Evolutionary conservation across 2,113 vertebrate species (phyloP), one percentile per base, ranked within the genome.

Genomic region (Brienomyrus longianalis): DNA sequence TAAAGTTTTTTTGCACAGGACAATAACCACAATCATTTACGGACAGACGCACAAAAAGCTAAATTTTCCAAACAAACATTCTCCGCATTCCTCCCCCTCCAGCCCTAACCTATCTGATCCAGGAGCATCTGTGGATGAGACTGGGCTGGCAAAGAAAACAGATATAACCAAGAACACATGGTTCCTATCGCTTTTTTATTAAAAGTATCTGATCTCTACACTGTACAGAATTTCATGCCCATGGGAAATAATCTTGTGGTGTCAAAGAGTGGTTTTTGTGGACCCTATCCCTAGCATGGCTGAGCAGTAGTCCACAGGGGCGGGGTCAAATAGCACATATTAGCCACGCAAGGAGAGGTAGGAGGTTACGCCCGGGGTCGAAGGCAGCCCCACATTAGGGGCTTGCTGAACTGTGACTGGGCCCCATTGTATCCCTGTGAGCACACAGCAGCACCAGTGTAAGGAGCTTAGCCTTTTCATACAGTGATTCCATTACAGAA

Each of bases 111-210:
- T 54, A 50, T 87, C 66, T 48, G 21, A 59, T 87, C 85, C 10
- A 31, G 86, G 84, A 45, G 83, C 89, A 86, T 90, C 84, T 48
- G 52, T 31, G 13, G 50, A 62, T 85, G 35, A 62, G 52, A 39
- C n/a, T 39, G 43, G 23, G 21, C n/a, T 39, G 62, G 48, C 54
- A 47, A 48, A n/a, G 84, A 39, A 90, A 90, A 86, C n/a, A 62
- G 43, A 56, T 56, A n/a, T 52, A 87, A 90, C 84, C 23, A 45
- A 85, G 59, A 89, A 89, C 89, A 89, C 80, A 84, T 84, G 89
- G 54, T 9, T 54, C 21, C 35, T 43, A 23, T 45, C 10, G 35
- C 31, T 59, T 54, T 80, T 89, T 51, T 83, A 35, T 19, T 83
- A 74, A 88, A 62, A 48, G 62, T 50, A 62, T 62, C 52, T 89